Evolutionary conservation across 2,888 invertebrate species (phyloP), one percentile per base, ranked within the genome.

Genomic region (Drosophila longiperda): DNA sequence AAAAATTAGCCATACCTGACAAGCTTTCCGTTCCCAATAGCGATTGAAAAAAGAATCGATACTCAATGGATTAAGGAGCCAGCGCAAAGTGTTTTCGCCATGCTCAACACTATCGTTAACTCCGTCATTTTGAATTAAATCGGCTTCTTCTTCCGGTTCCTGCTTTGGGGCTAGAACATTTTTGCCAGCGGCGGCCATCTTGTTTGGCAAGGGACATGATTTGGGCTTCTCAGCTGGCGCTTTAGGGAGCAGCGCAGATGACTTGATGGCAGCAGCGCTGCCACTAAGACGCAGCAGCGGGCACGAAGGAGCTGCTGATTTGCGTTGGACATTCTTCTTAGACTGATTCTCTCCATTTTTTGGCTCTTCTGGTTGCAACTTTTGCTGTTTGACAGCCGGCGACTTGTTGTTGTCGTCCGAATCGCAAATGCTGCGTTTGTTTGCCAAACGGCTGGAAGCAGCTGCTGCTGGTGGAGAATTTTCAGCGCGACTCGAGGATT

Each of bases 1-100:
- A 36, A n/a, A 38, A 9, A 38, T n/a, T 17, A 29, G 15, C 15
- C 52, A 15, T 11, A 53, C 53, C 7, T 12, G 38, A 38, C 98
- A 92, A 0, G 97, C 96, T 77, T 95, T 95, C 76, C 95, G 95
- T 92, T 99, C 98, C 98, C 98, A 99, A 73, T 95, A 94, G n/a
- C 94, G 92, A 0, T 92, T 93, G 61, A 96, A 95, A 90, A 97
- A 97, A 23, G 94, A 93, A 0, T 95, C 93, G 0, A 94, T 88
- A 3, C 93, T 91, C 4, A 96, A 93, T 0, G 97, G 97, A 83
- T 95, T 94, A 20, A 97, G 94, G 80, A 98, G 93, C 96, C 96
- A 96, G 79, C 95, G 94, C 78, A 97, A 96, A 7, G 95, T 92
- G 82, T 95, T 94, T 26, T 94, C 91, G 0, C 95, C 96, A 86